phyloP scores from a whole-genome alignment of 2,888 invertebrate species.

The Cenopis cana region DNA sequence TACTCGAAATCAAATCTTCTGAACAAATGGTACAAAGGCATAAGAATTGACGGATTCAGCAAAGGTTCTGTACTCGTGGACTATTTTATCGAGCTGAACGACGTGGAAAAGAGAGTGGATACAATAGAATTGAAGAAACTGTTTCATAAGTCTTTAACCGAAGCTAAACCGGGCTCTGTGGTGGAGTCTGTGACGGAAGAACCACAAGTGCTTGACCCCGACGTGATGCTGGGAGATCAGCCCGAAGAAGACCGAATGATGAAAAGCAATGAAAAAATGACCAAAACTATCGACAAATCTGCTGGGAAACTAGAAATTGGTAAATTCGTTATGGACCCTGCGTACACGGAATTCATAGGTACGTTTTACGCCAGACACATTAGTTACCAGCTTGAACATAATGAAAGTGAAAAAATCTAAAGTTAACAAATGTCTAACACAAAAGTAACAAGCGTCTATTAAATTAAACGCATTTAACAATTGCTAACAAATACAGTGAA shows the following conservation, averaged over 20 bases:
- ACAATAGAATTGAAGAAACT: conserved; percentile 89
- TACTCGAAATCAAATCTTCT: conserved; percentile 90
- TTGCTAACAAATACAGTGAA: neutral
- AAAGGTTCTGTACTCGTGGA: conserved; percentile 95
- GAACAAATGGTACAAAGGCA: conserved; percentile 93
- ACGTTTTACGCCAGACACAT: conserved; percentile 46
- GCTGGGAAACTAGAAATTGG: conserved; percentile 90
- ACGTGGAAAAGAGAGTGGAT: conserved; percentile 88
- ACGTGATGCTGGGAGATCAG: conserved; percentile 78
- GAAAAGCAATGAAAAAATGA: conserved; percentile 79
- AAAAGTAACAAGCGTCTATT: neutral
- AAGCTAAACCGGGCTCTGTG: conserved; percentile 81
- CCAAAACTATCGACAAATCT: conserved; percentile 81
- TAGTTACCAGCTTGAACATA: neutral
- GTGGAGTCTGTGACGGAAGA: conserved; percentile 67
- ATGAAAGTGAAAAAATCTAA: too few relatives aligned
- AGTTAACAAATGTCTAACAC: too few relatives aligned
- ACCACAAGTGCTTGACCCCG: conserved; percentile 70
- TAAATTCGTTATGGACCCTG: conserved; percentile 92
- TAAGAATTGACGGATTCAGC: conserved; percentile 94
- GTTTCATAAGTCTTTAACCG: conserved; percentile 87
- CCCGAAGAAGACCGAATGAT: conserved; percentile 79
- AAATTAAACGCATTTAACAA: neutral
- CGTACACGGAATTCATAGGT: conserved; percentile 96
- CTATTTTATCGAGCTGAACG: conserved; percentile 93